Base-by-base conservation (phyloP, 2,888 invertebrate genomes). In the Lasioglossum marginatum region DNA sequence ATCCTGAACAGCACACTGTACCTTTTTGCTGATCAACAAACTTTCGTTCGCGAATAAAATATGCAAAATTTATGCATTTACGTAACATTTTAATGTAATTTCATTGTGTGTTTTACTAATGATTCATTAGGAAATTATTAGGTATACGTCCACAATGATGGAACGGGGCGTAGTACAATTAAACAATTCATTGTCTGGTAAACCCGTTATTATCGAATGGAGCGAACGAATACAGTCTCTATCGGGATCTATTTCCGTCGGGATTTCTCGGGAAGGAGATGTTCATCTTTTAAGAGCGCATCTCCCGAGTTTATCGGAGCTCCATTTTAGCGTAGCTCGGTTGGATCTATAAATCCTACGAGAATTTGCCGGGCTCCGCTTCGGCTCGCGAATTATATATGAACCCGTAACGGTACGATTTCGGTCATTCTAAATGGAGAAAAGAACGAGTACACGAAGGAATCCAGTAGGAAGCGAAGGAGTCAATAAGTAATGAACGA, bases 331-430 rank as follows among this genome's bases (percentile, higher is more conserved):
- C 19, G 23, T 31, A 10, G 27, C 31, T 12, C 31, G 45, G 6
- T 34, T 63, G 71, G 68, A 87, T 81, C 71, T 23, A 77, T 77
- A 79, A 85, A 82, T 82, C 68, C 66, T 57, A 60, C 71, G 82
- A 77, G 81, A 77, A 84, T 78, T 82, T 70, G 19, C 37, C 43
- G 43, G n/a, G 66, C 27, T 31, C n/a, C 14, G 60, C 23, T 16
- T 10, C 23, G 27, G 34, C 40, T 14, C 34, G 37, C 34, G 83
- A 83, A 86, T 86, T 81, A 78, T 83, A 72, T 60, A 82, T 77
- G 77, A 83, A 43, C 27, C 8, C 23, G 23, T 34, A 27, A 45
- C 16, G n/a, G 19, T 45, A 16, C 77, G 48, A 76, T 85, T 68
- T 68, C 19, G 52, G 43, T 19, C 52, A 45, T 68, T 73, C 63